Evolutionary conservation across 2,888 invertebrate genomes (phyloP), one percentile per base, ranked within the genome.

Genomic region (Mycogona germanica): DNA sequence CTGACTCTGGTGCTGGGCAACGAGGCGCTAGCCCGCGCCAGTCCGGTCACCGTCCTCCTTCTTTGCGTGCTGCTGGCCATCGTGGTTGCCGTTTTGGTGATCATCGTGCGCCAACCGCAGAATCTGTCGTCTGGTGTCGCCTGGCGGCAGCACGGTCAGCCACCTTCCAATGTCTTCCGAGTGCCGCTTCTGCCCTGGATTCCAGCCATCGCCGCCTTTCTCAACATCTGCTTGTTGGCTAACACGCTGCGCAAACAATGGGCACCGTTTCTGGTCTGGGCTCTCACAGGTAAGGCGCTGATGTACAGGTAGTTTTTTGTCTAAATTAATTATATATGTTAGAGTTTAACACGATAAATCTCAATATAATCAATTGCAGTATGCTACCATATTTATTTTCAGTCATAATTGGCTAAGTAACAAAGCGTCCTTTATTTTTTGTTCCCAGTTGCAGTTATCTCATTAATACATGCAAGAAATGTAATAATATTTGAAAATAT

Each of bases 131-230:
- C 29, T 35, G 38, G 30, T 45, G 52, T 14, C 7, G 21, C 40
- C 2, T 45, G 25, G 14, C 23, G 28, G 21, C 17, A 23, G 30
- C 19, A n/a, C 7, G 51, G 51, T 26, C n/a, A 30, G 14, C 21
- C 30, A 17, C 26, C 17, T 12, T 6, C 40, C 23, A 19, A 21
- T 9, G 50, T 48, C 55, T 88, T 87, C 68, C 81, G 81, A 59
- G 87, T 87, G 29, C 88, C 88, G 0, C 73, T 84, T 68, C 85
- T 88, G 48, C 88, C 88, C 0, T 71, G 83, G 37, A 66, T 87
- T 50, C 87, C 87, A 0, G 82, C 84, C 0, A 66, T 82, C 23
- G 86, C 87, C 62, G 86, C 89, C 57, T 74, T 86, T 60, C 79
- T 82, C 64, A 89, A 89, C 65, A 77, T 88, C 5, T 82, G 82